Evolutionary conservation across 2,797 vertebrate genomes (phyloP).

Genomic region (Bryconaethiops microstoma): DNA sequence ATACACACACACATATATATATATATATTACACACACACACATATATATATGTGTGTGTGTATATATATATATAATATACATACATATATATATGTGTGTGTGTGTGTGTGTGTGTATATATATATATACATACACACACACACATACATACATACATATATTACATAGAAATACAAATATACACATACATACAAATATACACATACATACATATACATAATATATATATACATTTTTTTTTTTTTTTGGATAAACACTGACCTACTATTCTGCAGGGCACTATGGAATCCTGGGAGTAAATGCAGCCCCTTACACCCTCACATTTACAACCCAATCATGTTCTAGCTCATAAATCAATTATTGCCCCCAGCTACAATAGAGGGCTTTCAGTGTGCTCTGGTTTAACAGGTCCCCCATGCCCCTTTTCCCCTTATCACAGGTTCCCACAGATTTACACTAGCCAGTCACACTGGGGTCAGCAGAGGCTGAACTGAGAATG

Average conservation of each 20-base stretch:
- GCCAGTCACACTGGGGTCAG: constrained; percentile 72
- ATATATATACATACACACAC: too few species aligned
- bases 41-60: too few species aligned
- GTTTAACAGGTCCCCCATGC: constrained; percentile 77
- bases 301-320: constrained; percentile 73
- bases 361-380: constrained; percentile 83
- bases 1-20: too few species aligned
- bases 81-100: too few species aligned
- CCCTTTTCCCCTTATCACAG: constrained; percentile 77
- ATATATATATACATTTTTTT: too few species aligned
- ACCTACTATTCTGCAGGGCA: constrained; percentile 62
- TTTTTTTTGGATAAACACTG: background rate
- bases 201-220: too few species aligned
- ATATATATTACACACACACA: too few species aligned
- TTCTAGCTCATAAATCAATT: constrained; percentile 86
- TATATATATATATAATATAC: too few species aligned
- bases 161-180: too few species aligned
- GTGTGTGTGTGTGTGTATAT: too few species aligned
- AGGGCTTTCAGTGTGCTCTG: constrained; percentile 76
- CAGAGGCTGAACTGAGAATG: constrained; percentile 84
- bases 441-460: constrained; percentile 82
- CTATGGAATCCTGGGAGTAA: constrained; percentile 72
- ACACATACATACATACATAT: too few species aligned
- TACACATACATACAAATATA: too few species aligned
- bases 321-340: constrained; percentile 90